These are phyloP conservation scores for Peromyscus nudipes DNA, from an alignment of 2,797 vertebrate genomes.

Conservation along the genomic window DNA sequence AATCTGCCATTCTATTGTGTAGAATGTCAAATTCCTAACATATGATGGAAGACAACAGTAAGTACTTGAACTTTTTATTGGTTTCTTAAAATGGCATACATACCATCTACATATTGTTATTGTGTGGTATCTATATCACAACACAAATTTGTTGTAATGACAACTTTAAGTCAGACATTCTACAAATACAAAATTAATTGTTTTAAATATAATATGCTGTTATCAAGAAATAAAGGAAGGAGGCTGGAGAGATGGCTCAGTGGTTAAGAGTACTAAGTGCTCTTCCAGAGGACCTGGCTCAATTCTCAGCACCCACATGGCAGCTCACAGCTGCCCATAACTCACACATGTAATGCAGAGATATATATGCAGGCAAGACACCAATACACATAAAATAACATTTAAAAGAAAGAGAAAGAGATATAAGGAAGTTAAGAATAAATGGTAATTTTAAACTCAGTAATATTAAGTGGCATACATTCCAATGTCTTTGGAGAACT, in stretches of 20 bases:
- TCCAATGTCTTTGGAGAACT: not conserved
- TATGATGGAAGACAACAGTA: not conserved
- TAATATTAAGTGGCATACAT: not conserved
- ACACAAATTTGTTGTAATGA: slow-evolving; percentile 21
- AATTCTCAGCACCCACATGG: not conserved
- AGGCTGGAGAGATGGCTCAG: not conserved
- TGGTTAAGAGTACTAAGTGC: not conserved
- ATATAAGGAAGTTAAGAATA: slow-evolving; percentile 22
- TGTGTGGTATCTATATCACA: not conserved
- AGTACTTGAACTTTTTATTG: slow-evolving; percentile 52
- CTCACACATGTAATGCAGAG: not conserved
- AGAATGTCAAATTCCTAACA: not conserved
- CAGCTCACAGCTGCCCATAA: not conserved
- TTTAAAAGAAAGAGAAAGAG: not conserved
- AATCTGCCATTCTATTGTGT: slow-evolving; percentile 35
- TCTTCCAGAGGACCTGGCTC: not conserved
- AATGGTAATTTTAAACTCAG: slow-evolving; percentile 29
- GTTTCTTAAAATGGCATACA: slow-evolving; percentile 9
- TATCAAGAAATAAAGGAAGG: slow-evolving; percentile 40
- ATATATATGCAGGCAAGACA: not conserved
- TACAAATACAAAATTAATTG: slow-evolving; percentile 5
- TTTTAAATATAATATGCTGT: not conserved
- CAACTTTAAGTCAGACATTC: not conserved
- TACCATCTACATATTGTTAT: not conserved
- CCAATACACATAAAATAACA: not conserved